These are phyloP conservation scores for Manacus vitellinus DNA, from an alignment of 2,113 vertebrate genomes.

Conservation along the genomic window DNA sequence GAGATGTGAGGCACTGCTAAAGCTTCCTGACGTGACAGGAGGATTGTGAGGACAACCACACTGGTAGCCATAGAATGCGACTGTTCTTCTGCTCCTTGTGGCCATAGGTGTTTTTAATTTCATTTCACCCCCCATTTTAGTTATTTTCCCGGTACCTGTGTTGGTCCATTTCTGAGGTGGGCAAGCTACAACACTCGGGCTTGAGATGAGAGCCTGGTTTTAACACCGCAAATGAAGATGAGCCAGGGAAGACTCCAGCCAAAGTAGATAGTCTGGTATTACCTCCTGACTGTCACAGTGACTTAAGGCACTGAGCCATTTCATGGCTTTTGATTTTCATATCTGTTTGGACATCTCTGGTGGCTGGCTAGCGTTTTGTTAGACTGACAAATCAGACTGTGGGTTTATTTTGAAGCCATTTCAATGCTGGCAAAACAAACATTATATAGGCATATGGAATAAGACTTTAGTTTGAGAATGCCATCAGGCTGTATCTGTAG, in stretches of 20 bases:
- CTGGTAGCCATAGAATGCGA: not conserved
- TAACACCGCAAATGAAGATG: not conserved
- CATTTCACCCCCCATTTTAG: not conserved
- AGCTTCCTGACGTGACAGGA: not conserved
- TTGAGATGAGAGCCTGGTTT: constrained; percentile 31
- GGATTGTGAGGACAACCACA: not conserved
- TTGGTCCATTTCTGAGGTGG: not conserved
- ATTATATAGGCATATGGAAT: not conserved
- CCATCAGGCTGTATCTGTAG: not conserved
- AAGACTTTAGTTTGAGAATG: not conserved
- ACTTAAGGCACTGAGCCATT: constrained; percentile 54
- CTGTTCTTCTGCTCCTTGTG: not conserved
- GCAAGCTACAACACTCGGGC: not conserved
- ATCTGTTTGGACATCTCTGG: not conserved
- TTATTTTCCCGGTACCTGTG: not conserved
- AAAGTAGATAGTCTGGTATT: constrained; percentile 43
- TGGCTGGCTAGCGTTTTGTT: not conserved
- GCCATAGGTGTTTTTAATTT: not conserved
- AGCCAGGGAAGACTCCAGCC: constrained; percentile 36
- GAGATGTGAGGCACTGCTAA: not conserved
- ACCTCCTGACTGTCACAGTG: constrained; percentile 36
- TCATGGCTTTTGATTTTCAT: constrained; percentile 29
- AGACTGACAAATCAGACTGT: not conserved
- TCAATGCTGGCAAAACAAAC: not conserved
- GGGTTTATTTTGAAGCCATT: constrained; percentile 10